Base-by-base conservation (phyloP, 1,140 invertebrate genomes). In the Bombyx mandarina region DNA sequence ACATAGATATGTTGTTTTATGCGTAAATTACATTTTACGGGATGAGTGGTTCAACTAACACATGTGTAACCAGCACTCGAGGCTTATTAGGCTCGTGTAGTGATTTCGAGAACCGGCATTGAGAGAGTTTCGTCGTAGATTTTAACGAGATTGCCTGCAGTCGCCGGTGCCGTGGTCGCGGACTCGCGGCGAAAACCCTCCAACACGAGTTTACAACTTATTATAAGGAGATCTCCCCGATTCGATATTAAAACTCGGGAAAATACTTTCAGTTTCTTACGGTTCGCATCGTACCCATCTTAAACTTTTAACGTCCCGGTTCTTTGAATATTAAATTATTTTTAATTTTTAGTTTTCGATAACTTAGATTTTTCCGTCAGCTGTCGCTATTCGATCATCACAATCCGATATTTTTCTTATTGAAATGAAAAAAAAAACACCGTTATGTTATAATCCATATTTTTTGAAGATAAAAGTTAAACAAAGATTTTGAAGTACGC, bases 71-170 rank as follows among this genome's bases (percentile, higher is more conserved):
- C 58, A 66, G 61, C 69, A 71, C 66, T 58, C 69, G 64, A 52
- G 57, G 58, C 60, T 61, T 67, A 73, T 58, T 66, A 72, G 60
- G 55, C 57, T 63, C 57, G 63, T 65, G 63, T 68, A 66, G 67
- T 74, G 71, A 70, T 78, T 74, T 74, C 65, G 72, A 71, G 72
- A 71, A 77, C 66, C 57, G 66, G 60, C 66, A 69, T 69, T 73
- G 61, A 73, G 61, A 35, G 73, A 80, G 75, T 78, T 77, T 70
- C 69, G 66, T 73, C 69, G 75, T 76, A 72, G 69, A 79, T 83
- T 81, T 82, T 86, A 86, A 86, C 79, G 76, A 83, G 82, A 86
- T 86, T 79, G 79, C 69, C 71, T 65, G 65, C 69, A 69, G 63
- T 73, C 69, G 65, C 65, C 73, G 63, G 61, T 65, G 60, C 62